Percentiles rank a stretch among this genome's conserved stretches.
These are phyloP conservation scores for Hermaeophaga mercurialis DNA, from an alignment of 2,888 invertebrate species.

Conservation along the genomic window DNA sequence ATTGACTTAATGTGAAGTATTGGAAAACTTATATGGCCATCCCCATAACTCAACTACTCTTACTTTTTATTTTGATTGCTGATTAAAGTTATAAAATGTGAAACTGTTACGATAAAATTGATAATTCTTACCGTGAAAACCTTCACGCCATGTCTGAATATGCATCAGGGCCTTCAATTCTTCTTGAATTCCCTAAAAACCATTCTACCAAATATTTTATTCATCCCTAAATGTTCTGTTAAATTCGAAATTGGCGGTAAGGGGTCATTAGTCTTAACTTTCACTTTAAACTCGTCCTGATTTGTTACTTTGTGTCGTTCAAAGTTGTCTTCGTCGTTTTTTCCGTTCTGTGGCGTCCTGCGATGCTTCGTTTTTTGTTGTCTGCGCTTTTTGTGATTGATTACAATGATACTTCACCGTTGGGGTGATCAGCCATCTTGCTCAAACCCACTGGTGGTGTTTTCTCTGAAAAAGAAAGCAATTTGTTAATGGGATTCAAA, in stretches of 20 bases:
- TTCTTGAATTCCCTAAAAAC: constrained; percentile 9
- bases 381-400: constrained; percentile 28
- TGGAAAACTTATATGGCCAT: too few relatives aligned
- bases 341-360: neutral
- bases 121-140: constrained; percentile 17
- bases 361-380: constrained; percentile 3
- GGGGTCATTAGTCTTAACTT: constrained; percentile 12
- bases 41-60: too few relatives aligned
- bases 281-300: constrained; percentile 9
- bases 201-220: constrained; percentile 11
- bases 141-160: constrained; percentile 30
- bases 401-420: constrained; percentile 28
- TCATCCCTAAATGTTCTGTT: constrained; percentile 10
- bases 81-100: too few relatives aligned
- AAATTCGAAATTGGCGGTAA: constrained; percentile 7
- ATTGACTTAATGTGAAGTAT: too few relatives aligned
- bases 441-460: constrained; percentile 9
- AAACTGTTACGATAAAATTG: too few relatives aligned
- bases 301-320: constrained; percentile 1
- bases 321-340: neutral
- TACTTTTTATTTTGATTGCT: too few relatives aligned
- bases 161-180: constrained; percentile 23
- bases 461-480: constrained; percentile 41
- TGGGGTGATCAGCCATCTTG: constrained; percentile 5
- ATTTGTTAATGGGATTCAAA: constrained; percentile 42